Evolutionary conservation across 2,888 invertebrate species (phyloP).

Genomic region (Peribatodes rhomboidaria): DNA sequence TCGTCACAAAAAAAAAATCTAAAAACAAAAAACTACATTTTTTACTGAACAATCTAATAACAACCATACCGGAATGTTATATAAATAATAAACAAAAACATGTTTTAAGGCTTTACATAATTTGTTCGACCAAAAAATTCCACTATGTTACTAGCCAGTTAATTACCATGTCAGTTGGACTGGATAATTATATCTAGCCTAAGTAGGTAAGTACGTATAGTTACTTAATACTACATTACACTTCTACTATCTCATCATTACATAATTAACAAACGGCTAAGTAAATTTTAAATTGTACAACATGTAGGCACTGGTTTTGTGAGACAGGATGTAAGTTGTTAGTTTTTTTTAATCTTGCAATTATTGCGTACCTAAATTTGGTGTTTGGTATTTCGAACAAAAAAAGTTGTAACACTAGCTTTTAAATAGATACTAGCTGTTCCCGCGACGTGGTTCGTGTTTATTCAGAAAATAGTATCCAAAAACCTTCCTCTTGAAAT

Average conservation of each 20-base stretch:
- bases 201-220: background rate
- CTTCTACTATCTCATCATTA: too few species aligned
- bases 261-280: too few species aligned
- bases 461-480: too few species aligned
- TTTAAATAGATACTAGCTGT: background rate
- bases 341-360: background rate
- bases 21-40: background rate
- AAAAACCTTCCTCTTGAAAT: too few species aligned
- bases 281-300: too few species aligned
- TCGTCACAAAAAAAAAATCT: background rate
- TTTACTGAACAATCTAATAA: background rate
- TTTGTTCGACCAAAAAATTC: conserved; percentile 17
- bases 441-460: too few species aligned
- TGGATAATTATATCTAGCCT: background rate
- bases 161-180: conserved; percentile 11
- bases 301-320: background rate
- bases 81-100: conserved; percentile 20
- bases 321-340: background rate
- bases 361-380: background rate
- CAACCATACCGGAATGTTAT: conserved; percentile 4
- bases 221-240: background rate
- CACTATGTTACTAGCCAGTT: background rate
- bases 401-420: conserved; percentile 1
- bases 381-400: background rate
- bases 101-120: conserved; percentile 14